Evolutionary conservation across 2,113 vertebrate species (phyloP).

Genomic region (Cnemophilus loriae): DNA sequence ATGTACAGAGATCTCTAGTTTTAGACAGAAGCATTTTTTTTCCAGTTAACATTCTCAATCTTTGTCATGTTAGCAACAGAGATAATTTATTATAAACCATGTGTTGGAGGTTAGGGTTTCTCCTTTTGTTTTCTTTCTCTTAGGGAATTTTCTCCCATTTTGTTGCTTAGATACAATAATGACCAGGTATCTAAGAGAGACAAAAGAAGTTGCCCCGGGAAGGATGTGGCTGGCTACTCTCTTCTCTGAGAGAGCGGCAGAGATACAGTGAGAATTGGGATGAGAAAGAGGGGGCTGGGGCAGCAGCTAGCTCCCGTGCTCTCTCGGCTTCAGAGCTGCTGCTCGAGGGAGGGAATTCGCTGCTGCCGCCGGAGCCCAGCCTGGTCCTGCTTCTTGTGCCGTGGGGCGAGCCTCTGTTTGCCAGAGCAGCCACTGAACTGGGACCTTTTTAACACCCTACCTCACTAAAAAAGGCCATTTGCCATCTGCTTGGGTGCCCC

Average conservation of each 20-base stretch:
- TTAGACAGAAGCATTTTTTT: not conserved
- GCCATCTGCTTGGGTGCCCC: too few relatives aligned
- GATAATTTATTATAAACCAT: not conserved
- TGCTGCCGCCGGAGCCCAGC: not conserved
- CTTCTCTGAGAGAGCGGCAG: too few relatives aligned
- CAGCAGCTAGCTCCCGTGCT: not conserved
- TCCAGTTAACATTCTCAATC: not conserved
- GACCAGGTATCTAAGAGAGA: fast-evolving
- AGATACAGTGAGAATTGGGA: fast-evolving
- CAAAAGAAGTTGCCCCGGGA: not conserved
- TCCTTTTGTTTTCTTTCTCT: not conserved
- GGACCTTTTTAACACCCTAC: too few relatives aligned
- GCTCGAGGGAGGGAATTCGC: too few relatives aligned
- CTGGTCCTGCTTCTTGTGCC: not conserved
- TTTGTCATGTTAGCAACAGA: not conserved
- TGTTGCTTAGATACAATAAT: not conserved
- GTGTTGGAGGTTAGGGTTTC: not conserved
- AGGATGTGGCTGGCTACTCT: not conserved
- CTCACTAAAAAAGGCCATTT: not conserved
- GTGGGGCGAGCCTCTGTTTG: too few relatives aligned
- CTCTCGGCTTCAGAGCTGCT: not conserved
- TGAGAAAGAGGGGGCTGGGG: too few relatives aligned
- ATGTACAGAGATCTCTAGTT: not conserved
- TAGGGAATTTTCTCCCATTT: not conserved
- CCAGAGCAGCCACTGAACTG: not conserved